Percentiles rank a stretch among this genome's conserved stretches.
phyloP scores from a whole-genome alignment of 2,888 invertebrate genomes.

The Amblyjoppa proteus region DNA sequence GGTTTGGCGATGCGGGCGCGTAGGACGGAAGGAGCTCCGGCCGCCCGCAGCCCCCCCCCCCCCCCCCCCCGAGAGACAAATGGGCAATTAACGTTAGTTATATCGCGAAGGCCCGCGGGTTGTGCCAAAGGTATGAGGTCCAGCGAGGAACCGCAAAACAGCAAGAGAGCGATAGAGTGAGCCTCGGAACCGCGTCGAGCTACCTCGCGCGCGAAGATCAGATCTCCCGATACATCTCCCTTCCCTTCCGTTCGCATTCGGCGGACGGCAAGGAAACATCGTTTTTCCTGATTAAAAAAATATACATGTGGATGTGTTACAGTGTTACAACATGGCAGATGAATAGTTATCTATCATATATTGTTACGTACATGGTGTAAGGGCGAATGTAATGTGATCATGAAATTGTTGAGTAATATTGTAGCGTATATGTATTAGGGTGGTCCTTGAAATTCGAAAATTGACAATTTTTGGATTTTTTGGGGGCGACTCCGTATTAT shows the following conservation, averaged over 20 bases:
- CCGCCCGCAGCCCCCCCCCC: constrained; percentile 53
- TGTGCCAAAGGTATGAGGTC: constrained; percentile 12
- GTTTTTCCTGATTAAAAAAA: constrained; percentile 49
- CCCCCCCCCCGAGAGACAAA: constrained; percentile 66
- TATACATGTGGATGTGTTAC: background rate
- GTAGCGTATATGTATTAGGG: too few species aligned
- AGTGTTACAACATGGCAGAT: background rate
- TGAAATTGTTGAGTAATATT: too few species aligned
- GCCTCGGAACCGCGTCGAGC: constrained; percentile 24
- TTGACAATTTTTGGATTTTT: too few species aligned
- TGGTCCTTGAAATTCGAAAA: too few species aligned
- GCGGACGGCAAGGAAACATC: constrained; percentile 34
- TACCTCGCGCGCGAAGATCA: constrained; percentile 60
- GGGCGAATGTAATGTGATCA: too few species aligned
- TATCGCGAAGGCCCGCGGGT: constrained; percentile 61
- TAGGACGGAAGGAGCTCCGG: constrained; percentile 66
- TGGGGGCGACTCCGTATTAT: too few species aligned
- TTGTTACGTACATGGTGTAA: too few species aligned
- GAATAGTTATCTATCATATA: too few species aligned
- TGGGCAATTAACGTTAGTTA: constrained; percentile 70
- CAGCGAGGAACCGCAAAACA: constrained; percentile 1
- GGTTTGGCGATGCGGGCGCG: constrained; percentile 58
- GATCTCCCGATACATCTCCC: constrained; percentile 59
- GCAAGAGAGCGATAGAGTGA: constrained; percentile 31
- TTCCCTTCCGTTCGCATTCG: constrained; percentile 22